phyloP scores from a whole-genome alignment of 2,888 invertebrate species.

The Philonicus albiceps region DNA sequence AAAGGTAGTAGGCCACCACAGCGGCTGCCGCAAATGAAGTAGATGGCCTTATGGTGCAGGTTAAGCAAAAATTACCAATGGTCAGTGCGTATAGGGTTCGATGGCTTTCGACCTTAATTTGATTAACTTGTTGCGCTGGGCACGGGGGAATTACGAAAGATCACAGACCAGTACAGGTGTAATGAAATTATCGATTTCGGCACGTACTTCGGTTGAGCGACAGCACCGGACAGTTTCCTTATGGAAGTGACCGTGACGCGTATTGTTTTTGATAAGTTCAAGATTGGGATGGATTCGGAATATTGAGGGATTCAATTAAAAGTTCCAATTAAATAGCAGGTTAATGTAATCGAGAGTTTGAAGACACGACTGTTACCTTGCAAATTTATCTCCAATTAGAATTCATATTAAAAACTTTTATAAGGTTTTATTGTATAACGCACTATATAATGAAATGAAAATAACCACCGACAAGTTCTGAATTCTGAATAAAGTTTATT shows the following conservation, averaged over 20 bases:
- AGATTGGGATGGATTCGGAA: background rate
- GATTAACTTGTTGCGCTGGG: background rate
- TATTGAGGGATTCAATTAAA: background rate
- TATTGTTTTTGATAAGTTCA: background rate
- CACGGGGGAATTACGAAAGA: background rate
- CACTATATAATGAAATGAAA: too few relatives aligned
- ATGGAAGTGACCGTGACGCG: background rate
- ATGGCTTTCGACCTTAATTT: conserved; percentile 21
- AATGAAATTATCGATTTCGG: background rate
- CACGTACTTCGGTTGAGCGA: background rate
- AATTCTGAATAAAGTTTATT: too few relatives aligned
- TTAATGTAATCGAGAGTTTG: background rate
- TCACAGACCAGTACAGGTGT: background rate
- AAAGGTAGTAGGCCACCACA: background rate
- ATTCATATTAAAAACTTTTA: too few relatives aligned
- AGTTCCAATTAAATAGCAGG: background rate
- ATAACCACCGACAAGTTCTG: too few relatives aligned
- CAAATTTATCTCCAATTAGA: too few relatives aligned
- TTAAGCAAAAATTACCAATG: background rate
- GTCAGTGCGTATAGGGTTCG: background rate
- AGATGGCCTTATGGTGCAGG: background rate
- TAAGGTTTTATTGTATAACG: too few relatives aligned
- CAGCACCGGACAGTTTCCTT: background rate
- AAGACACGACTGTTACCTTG: background rate
- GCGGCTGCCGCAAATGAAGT: background rate